Conservation (phyloP, 2,113 vertebrate genomes). For the Caranx ignobilis region DNA sequence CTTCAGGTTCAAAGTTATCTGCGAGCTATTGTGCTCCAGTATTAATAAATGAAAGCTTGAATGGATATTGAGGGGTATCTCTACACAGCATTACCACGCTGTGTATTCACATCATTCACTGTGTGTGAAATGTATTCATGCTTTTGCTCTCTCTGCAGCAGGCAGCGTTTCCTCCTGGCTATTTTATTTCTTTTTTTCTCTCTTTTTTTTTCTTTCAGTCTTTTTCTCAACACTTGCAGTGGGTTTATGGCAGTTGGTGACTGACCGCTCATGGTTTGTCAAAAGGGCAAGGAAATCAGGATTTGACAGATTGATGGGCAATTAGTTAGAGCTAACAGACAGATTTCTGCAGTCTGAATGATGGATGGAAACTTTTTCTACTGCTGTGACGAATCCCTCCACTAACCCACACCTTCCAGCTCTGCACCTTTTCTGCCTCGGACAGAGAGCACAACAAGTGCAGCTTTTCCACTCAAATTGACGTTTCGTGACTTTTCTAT, state of each 20-base stretch:
- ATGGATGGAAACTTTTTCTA: slow-evolving; percentile 37
- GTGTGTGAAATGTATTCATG: slow-evolving; percentile 6
- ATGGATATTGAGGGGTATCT: neutral
- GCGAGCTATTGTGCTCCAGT: slow-evolving; percentile 35
- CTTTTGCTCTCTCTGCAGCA: neutral
- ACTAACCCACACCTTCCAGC: slow-evolving; percentile 12
- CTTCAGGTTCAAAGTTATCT: slow-evolving; percentile 40
- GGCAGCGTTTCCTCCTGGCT: neutral
- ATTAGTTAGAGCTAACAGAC: slow-evolving; percentile 53
- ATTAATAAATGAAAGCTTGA: slow-evolving; percentile 22
- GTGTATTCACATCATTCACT: neutral
- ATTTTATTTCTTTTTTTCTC: neutral
- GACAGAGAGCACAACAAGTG: slow-evolving; percentile 24
- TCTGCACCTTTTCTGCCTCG: neutral
- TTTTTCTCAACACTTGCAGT: slow-evolving; percentile 13
- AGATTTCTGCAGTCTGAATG: slow-evolving; percentile 38
- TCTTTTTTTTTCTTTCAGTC: neutral
- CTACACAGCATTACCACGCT: neutral
- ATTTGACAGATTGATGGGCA: slow-evolving; percentile 61
- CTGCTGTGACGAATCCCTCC: slow-evolving; percentile 40
- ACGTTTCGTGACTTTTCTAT: slow-evolving; percentile 19
- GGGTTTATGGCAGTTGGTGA: slow-evolving; percentile 9
- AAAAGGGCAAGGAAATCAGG: slow-evolving; percentile 38
- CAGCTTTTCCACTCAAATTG: slow-evolving; percentile 33
- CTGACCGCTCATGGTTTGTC: slow-evolving; percentile 39